Base-by-base conservation (phyloP, 2,797 vertebrate species). In the Lagocephalus sceleratus region DNA sequence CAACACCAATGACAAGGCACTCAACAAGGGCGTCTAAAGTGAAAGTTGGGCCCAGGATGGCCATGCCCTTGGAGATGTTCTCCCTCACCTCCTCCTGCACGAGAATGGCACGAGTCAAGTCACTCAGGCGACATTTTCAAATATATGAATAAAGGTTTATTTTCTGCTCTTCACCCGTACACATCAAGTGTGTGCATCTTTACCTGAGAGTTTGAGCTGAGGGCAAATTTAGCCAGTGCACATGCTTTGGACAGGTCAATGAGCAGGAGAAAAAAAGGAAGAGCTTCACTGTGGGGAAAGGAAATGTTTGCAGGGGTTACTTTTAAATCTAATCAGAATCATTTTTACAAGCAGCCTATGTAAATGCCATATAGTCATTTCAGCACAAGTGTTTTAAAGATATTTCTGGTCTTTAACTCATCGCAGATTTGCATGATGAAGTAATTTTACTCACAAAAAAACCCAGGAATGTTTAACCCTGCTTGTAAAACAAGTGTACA, bases 191-290 rank as follows among this genome's bases (percentile, higher is more conserved):
- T 3, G n/a, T 2, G 22, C 6, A 9, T 16, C 1, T 2, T 77
- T 78, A 98, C 97, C 94, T 98, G 97, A 60, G 96, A 98, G 85
- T 95, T 96, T 23, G 96, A 97, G 89, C 97, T 98, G 47, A 99
- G 92, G 0, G 97, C 97, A 84, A 98, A 99, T 71, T 98, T 99
- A 38, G 96, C 95, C 76, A 99, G 76, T 0, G 95, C 88, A 57
- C 95, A 96, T 8, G 96, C 95, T 91, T 96, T 95, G 40, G 96
- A 98, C 32, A 99, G 89, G 77, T 99, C 96, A 21, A 98, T 96
- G 71, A 99, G 89, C 57, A 99, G 91, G 45, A 99, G 86, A 62
- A 99, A 99, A 88, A 99, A 99, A 0, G 97, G 97, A 57, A 99
- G 86, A 2, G 96, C 96, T 90, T 98, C 97, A 64, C 97, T 99